Evolutionary conservation across 1,140 invertebrate genomes (phyloP).

Genomic region (Drosophila suzukii): DNA sequence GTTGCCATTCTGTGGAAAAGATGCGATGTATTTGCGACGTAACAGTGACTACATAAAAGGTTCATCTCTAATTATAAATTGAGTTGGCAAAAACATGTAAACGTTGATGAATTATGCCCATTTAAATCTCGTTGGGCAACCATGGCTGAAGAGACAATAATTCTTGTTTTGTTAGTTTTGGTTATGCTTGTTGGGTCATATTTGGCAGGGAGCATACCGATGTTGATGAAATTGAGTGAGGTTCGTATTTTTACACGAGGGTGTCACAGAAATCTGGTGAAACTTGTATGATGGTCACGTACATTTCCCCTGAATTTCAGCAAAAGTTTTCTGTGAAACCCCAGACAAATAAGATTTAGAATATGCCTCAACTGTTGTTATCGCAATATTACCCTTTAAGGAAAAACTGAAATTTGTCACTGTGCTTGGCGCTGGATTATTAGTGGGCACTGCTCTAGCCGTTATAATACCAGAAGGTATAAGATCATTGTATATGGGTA

Average conservation of each 20-base stretch:
- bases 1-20: background rate
- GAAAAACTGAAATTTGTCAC: conserved; percentile 97
- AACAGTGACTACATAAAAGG: background rate
- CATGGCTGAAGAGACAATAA: conserved; percentile 89
- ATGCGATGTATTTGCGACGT: background rate
- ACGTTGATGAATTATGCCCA: conserved; percentile 10
- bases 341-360: too few species aligned
- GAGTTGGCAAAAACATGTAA: conserved; percentile 60
- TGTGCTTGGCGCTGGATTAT: conserved; percentile 96
- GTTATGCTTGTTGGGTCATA: conserved; percentile 98
- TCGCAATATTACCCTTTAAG: conserved; percentile 85
- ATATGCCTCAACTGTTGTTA: background rate
- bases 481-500: conserved; percentile 89
- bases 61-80: conserved; percentile 29
- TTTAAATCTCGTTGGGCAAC: conserved; percentile 3
- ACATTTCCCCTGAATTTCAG: too few species aligned
- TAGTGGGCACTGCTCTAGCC: conserved; percentile 98
- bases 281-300: too few species aligned
- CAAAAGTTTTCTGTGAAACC: too few species aligned
- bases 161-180: conserved; percentile 91
- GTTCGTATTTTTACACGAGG: conserved; percentile 73
- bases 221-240: conserved; percentile 97
- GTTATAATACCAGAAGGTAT: conserved; percentile 99
- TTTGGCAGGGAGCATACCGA: conserved; percentile 95
- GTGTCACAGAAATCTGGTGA: too few species aligned